phyloP scores from a whole-genome alignment of 2,888 invertebrate genomes.

The Apodemia duryi region DNA sequence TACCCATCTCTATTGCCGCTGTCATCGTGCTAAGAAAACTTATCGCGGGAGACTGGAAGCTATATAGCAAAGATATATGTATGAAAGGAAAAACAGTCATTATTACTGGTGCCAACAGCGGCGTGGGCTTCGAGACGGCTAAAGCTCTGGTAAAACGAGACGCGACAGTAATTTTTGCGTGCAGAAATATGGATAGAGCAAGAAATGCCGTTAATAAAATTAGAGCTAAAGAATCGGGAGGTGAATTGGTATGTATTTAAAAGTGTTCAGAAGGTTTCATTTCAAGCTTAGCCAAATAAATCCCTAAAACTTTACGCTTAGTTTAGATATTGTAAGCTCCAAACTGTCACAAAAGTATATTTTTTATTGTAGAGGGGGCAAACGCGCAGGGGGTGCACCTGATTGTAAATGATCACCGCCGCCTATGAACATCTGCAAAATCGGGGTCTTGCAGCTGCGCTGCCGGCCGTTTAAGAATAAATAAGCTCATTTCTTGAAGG shows the following conservation, averaged over 20 bases:
- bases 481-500: too few relatives aligned
- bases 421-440: too few relatives aligned
- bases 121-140: slow-evolving; percentile 89
- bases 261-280: not conserved
- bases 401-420: too few relatives aligned
- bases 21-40: slow-evolving; percentile 63
- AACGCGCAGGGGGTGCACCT: too few relatives aligned
- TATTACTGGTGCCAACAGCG: slow-evolving; percentile 92
- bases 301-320: too few relatives aligned
- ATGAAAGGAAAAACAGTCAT: slow-evolving; percentile 85
- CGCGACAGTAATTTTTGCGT: slow-evolving; percentile 89
- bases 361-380: too few relatives aligned
- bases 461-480: too few relatives aligned
- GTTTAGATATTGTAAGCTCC: too few relatives aligned
- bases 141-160: slow-evolving; percentile 85
- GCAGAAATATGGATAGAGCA: slow-evolving; percentile 84
- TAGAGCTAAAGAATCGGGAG: slow-evolving; percentile 74
- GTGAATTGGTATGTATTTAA: slow-evolving; percentile 78
- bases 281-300: too few relatives aligned
- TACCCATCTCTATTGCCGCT: slow-evolving; percentile 62
- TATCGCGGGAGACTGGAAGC: slow-evolving; percentile 63
- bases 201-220: slow-evolving; percentile 83
- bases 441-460: too few relatives aligned
- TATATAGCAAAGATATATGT: slow-evolving; percentile 67
- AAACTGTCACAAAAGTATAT: too few relatives aligned